Base-by-base conservation (phyloP, 2,888 invertebrate species). In the Seladonia tumulorum region DNA sequence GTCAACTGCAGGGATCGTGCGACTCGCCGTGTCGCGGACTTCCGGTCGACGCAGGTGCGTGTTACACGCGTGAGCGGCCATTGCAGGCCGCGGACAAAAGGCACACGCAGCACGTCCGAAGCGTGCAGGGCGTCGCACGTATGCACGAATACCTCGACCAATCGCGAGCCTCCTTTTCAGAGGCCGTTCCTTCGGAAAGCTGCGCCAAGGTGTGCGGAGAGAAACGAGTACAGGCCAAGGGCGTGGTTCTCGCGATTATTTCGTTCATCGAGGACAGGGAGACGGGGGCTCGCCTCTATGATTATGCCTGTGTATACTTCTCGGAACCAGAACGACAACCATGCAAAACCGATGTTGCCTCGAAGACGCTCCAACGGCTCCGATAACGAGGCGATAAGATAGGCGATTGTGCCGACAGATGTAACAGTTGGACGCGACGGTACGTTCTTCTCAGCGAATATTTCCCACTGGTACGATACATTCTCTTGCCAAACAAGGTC, bases 1-100 rank as follows among this genome's bases (percentile, higher is more conserved):
- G 89, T 90, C 91, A 89, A 88, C 88, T 57, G n/a, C 66, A 63
- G 81, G 81, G 82, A 76, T 86, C 86, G 90, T 89, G 91, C 83
- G 89, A 89, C 88, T 90, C 86, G 39, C 35, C 66, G 39, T 68
- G 66, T 68, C 66, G 82, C 75, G 85, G 71, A 85, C 85, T 90
- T 90, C 90, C 90, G 90, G 73, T 86, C 70, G 47, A 60, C 39
- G 90, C 90, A 90, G 90, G 90, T 90, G 90, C 90, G 80, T 39
- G 80, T 74, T 68, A 68, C 74, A 72, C 79, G 80, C 81, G 79
- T 75, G 81, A 82, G 81, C 81, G 78, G 87, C 89, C 87, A 87
- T 83, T 39, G 83, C 81, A 10, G 7, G 53, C 47, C n/a, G 35
- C 16, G 81, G 74, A 82, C 84, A 82, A 88, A 88, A 87, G 87